Base-by-base conservation (phyloP, 2,888 invertebrate genomes). In the Nowickia ferox region DNA sequence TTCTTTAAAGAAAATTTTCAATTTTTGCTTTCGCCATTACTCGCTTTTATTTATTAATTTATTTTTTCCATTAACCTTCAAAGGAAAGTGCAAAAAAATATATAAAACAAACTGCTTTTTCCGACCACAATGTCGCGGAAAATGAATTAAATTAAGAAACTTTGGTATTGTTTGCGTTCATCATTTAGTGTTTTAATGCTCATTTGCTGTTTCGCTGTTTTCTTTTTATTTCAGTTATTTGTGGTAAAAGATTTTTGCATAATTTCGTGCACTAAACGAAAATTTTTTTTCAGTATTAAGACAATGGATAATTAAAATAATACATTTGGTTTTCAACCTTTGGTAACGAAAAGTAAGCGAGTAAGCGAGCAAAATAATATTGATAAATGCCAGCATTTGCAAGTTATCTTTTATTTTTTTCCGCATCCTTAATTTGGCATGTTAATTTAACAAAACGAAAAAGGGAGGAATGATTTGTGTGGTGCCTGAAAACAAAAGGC, bases 271-370 rank as follows among this genome's bases (percentile, higher is more conserved):
- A 63, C 71, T 61, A 22, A 72, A 46, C 9, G n/a, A 55, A 55
- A 46, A 10, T 65, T 53, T 8, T 55, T 44, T 10, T 30, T 11
- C 17, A 30, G 9, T 69, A 22, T 30, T 59, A 13, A 30, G 65
- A 72, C 55, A 80, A 65, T 55, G 55, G 19, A 57, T 74, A 80
- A 80, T 80, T 80, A 72, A 72, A 72, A 57, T 65, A 74, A 74
- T 66, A 11, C n/a, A 65, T 72, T 80, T 38, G 61, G 51, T 30
- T 22, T 44, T 69, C 22, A 19, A 0, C 13, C 15, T 30, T 17
- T 9, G 44, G 4, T 22, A 51, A 68, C 40, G 13, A 19, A 22
- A 72, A 40, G 44, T 11, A 46, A 30, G 4, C n/a, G n/a, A n/a
- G n/a, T n/a, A n/a, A 10, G 4, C 11, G 11, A 0, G 15, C 2